Evolutionary conservation across 2,797 vertebrate species (phyloP), one percentile per base, ranked within the genome.

Genomic region (Myotis findleyi): DNA sequence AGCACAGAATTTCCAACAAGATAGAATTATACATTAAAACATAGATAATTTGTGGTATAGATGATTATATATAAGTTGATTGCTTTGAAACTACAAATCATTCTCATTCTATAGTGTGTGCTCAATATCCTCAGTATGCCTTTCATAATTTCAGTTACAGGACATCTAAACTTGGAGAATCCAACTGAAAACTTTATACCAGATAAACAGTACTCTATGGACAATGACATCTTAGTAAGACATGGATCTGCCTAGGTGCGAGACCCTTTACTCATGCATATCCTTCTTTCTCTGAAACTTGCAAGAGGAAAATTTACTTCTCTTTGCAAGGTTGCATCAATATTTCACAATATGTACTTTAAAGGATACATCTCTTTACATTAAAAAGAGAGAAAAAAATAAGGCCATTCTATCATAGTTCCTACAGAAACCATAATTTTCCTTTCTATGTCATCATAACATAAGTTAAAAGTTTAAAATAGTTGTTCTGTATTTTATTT

Each of bases 401-500:
- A 71, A 87, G 27, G 20, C 1, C 9, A 62, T 75, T 53, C 20
- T 59, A n/a, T 23, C 4, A 49, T 30, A 53, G 36, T 69, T 92
- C 5, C n/a, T 91, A 27, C 23, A 59, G 36, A 95, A 88, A 81
- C 1, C 36, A 68, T 53, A 76, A 41, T 36, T 72, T 87, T 88
- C 53, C 72, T 14, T 69, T 93, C 62, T 57, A 49, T 81, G 6
- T 16, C 16, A 53, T 33, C 1, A 66, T 51, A 44, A 76, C 23
- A 20, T 23, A 81, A 73, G 21, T 64, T 89, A 41, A 76, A 83
- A 80, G 2, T 47, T 94, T 77, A 66, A 96, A 92, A 73, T 44
- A 44, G 16, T 59, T 94, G 23, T 76, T 87, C 71, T 36, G 51
- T 47, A 38, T 90, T 82, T 92, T 79, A 82, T 68, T 83, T 88